Conservation (phyloP, 2,113 vertebrate genomes). For the Uropsilus gracilis region DNA sequence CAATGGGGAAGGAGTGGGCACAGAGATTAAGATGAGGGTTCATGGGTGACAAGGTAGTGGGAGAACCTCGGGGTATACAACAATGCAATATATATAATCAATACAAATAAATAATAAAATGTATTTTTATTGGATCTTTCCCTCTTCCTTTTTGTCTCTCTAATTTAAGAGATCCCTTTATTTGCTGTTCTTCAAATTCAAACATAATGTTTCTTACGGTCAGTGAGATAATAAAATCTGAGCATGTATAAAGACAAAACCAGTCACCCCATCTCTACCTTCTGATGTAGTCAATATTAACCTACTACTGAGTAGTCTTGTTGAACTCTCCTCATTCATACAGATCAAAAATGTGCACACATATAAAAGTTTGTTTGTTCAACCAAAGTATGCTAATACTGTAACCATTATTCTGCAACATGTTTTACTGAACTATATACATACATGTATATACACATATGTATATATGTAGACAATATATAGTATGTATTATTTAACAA, state of each 20-base stretch:
- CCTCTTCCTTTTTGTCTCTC: background rate
- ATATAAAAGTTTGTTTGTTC: constrained; percentile 5
- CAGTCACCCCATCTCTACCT: background rate
- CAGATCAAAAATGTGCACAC: constrained; percentile 5
- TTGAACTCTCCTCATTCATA: background rate
- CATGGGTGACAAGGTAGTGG: no score
- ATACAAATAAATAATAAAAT: no score
- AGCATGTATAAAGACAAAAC: constrained; percentile 18
- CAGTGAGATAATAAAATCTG: background rate
- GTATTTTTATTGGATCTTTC: constrained; percentile 14
- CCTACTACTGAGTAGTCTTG: background rate
- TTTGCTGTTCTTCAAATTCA: constrained; percentile 34
- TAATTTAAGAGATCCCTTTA: constrained; percentile 35
- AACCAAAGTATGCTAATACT: background rate
- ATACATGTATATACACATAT: background rate
- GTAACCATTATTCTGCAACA: constrained; percentile 8
- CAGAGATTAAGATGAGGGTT: no score
- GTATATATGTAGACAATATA: background rate
- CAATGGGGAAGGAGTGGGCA: no score
- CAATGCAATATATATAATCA: no score
- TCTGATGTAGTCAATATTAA: constrained; percentile 9
- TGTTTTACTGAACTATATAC: constrained; percentile 4
- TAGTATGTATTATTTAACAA: constrained; percentile 28
- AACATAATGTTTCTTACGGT: constrained; percentile 36
- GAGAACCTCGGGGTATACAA: no score